phyloP scores from a whole-genome alignment of 2,113 vertebrate species.

The Tamias sibiricus region DNA sequence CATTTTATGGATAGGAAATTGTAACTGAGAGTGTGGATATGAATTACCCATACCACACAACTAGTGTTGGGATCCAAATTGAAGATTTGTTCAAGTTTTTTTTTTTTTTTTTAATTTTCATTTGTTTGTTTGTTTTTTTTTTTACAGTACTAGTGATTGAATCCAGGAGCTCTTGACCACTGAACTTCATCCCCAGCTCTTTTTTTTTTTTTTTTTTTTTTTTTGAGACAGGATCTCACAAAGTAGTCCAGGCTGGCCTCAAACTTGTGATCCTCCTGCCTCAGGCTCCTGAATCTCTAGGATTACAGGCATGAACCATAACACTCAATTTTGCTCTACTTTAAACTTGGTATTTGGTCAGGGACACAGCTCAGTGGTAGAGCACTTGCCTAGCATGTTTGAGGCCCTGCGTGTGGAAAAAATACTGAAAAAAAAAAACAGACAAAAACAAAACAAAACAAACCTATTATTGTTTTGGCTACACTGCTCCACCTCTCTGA shows the following conservation, averaged over 20 bases:
- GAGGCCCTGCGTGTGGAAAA: background rate
- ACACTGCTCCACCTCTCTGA: background rate
- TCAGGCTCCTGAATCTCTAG: no score
- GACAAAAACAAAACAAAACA: background rate
- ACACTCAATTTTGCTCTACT: background rate
- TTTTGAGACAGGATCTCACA: no score
- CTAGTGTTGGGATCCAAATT: slow-evolving; percentile 23
- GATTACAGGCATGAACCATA: no score
- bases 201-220: no score
- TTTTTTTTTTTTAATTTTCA: no score
- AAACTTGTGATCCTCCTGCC: no score
- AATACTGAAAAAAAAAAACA: background rate
- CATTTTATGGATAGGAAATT: slow-evolving; percentile 41
- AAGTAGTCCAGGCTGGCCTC: no score
- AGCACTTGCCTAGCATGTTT: background rate
- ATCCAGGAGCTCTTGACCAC: no score
- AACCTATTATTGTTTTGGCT: background rate
- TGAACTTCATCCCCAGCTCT: no score
- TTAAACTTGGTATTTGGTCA: background rate
- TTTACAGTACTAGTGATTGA: no score
- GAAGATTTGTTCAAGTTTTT: background rate
- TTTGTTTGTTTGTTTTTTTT: no score
- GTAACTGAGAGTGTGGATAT: background rate
- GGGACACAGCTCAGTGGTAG: background rate
- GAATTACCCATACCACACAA: slow-evolving; percentile 8